Evolutionary conservation across 2,888 invertebrate genomes (phyloP), one percentile per base, ranked within the genome.

Genomic region (Hypselothyrea guttata): DNA sequence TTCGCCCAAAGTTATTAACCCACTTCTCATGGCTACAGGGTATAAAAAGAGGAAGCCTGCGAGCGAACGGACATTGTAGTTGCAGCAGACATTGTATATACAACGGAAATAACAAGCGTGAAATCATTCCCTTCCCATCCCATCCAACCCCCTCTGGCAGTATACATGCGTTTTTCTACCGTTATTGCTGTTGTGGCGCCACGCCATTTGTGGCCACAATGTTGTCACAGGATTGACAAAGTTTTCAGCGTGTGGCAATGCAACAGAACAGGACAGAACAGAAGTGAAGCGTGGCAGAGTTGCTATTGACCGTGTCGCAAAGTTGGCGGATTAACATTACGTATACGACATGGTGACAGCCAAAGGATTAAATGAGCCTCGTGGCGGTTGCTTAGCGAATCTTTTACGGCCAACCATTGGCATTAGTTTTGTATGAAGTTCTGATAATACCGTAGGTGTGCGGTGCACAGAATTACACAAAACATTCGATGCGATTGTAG

Each of bases 191-290:
- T n/a, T n/a, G n/a, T n/a, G n/a, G n/a, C 41, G 33, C 15, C 40
- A 38, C 7, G 28, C 27, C 34, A 8, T 8, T 18, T 69, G 63
- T 51, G 56, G 45, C 52, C 63, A 30, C 67, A 69, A 44, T 64
- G 47, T 71, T 68, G 59, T 51, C 51, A 40, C 46, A 58, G 53
- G 64, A 51, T 28, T 49, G 49, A 22, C 52, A 49, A 71, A 71
- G 51, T 71, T 40, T 45, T 27, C 34, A 34, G 13, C 35, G n/a
- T 12, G 34, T 28, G 51, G 12, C 40, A 40, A 27, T 15, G 33
- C n/a, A n/a, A n/a, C n/a, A n/a, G n/a, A n/a, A n/a, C n/a, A n/a
- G n/a, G n/a, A n/a, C n/a, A n/a, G n/a, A n/a, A n/a, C n/a, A n/a
- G n/a, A n/a, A 27, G 30, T 27, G 13, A 12, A 35, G 4, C 30